Conservation (phyloP, 2,888 invertebrate genomes). For the Nephrotoma appendiculata region DNA sequence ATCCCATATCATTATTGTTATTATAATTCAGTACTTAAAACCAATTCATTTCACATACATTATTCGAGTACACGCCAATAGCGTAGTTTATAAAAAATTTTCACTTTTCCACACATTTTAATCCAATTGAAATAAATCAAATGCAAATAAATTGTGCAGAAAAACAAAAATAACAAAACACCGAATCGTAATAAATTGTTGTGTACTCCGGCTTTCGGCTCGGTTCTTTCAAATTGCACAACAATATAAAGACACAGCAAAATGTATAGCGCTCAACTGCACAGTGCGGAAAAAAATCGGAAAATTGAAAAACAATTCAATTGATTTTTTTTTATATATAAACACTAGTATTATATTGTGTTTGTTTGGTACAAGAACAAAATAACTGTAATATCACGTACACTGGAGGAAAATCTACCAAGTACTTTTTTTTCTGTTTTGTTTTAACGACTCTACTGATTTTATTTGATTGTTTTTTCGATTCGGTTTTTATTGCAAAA, state of each 20-base stretch:
- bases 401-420: background rate
- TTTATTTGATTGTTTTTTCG: background rate
- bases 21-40: background rate
- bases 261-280: background rate
- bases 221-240: background rate
- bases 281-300: background rate
- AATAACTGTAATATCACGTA: background rate
- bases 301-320: background rate
- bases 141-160: background rate
- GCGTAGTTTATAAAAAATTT: background rate
- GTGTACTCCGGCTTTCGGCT: background rate
- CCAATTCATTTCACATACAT: background rate
- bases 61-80: background rate
- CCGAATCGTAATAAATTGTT: background rate
- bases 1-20: background rate
- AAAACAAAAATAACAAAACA: background rate
- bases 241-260: background rate
- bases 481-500: background rate
- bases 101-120: background rate
- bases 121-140: background rate
- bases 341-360: background rate
- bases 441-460: background rate
- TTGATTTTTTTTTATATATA: background rate
- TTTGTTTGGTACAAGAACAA: background rate
- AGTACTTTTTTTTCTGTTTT: background rate